Evolutionary conservation across 2,888 invertebrate genomes (phyloP).

Genomic region (Ennomos quercinarius): DNA sequence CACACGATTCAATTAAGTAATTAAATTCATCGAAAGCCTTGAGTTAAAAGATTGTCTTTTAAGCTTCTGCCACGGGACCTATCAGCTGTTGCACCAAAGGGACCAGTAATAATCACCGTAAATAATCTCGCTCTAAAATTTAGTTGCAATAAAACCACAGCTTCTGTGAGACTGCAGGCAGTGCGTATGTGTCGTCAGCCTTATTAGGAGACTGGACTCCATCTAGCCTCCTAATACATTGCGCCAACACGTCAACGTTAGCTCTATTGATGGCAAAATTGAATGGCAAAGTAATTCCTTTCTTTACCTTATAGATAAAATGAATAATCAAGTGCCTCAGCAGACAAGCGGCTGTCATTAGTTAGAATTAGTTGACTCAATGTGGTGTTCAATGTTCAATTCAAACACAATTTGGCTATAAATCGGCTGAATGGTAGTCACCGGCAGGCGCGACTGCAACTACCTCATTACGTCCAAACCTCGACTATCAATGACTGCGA

Average conservation of each 20-base stretch:
- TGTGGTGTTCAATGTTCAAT: too few species aligned
- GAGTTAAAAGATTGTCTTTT: not conserved
- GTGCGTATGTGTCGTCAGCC: constrained; percentile 10
- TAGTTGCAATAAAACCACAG: constrained; percentile 13
- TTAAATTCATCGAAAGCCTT: not conserved
- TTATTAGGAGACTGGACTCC: constrained; percentile 23
- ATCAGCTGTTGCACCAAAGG: not conserved
- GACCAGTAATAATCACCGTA: constrained; percentile 3
- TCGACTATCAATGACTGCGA: constrained; percentile 55
- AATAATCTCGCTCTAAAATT: constrained; percentile 5
- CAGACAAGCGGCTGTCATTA: constrained; percentile 48
- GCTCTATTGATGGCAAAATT: constrained; percentile 33
- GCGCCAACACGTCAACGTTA: constrained; percentile 21
- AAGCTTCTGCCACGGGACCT: too few species aligned
- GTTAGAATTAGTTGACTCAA: constrained; percentile 51
- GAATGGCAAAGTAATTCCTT: constrained; percentile 34
- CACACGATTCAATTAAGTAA: not conserved
- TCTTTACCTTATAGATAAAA: constrained; percentile 30
- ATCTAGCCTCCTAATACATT: constrained; percentile 19
- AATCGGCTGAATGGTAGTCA: constrained; percentile 58
- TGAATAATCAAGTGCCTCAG: constrained; percentile 44
- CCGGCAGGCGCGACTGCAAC: constrained; percentile 46
- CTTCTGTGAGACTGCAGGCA: constrained; percentile 1
- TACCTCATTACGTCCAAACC: constrained; percentile 51
- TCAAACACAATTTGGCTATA: constrained; percentile 52